Evolutionary conservation across 2,113 vertebrate species (phyloP), one percentile per base, ranked within the genome.

Genomic region (Macroglossus sobrinus): DNA sequence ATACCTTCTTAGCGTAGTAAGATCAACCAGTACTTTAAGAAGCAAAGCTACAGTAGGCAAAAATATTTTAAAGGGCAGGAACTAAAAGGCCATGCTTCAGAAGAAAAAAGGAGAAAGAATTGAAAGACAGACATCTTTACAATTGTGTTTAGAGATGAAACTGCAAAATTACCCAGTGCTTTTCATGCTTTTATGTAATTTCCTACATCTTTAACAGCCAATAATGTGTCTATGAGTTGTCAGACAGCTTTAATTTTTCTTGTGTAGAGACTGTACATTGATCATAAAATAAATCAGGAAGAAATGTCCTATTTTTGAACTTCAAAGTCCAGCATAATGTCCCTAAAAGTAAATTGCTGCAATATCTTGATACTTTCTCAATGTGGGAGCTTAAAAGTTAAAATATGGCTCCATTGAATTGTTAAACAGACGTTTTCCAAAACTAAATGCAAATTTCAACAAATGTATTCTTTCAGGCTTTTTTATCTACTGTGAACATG

Each of bases 391-490:
- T 93, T 96, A 81, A 90, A 97, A 96, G 57, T 91, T 94, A 96
- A 97, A 96, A 95, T 85, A 88, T 38, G 91, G 22, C 61, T 0
- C 0, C 22, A 16, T 86, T 95, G 91, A 94, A 89, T 91, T 86
- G 95, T 94, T 96, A 93, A 96, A 94, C 85, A 97, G 76, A 93
- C 35, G n/a, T 93, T 95, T 96, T 94, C 47, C 81, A 93, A 89
- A 96, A 85, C 61, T 18, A 53, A 93, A 97, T 96, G 96, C 93
- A 97, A 86, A 97, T 95, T 86, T 81, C 78, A 96, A 68, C 81
- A 91, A 94, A 96, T 84, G 33, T 71, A 64, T 96, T 91, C 74
- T 97, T 78, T 88, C 40, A 45, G 68, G 19, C 11, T 75, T 84
- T 93, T 79, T 63, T 72, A 89, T 91, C 7, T 75, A 61, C n/a